A percentile compares a stretch with the other conserved stretches of the same genome.
phyloP scores from a whole-genome alignment of 2,113 vertebrate genomes.

The Osmerus eperlanus region DNA sequence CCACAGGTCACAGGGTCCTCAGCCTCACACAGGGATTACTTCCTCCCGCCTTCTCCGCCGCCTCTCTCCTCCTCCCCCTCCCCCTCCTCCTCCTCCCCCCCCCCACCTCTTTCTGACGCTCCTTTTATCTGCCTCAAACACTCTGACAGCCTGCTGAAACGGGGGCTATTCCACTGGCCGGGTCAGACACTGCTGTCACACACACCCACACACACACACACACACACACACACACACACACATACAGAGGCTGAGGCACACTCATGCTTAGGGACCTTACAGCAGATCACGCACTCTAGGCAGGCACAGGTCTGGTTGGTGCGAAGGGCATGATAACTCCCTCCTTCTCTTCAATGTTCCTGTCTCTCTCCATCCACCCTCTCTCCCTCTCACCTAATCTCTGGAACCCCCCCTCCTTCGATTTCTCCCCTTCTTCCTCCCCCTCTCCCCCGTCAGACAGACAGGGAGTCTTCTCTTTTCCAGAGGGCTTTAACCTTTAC shows the following conservation, averaged over 20 bases:
- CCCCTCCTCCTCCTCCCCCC: neutral
- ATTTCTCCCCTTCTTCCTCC: neutral
- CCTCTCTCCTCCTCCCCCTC: neutral
- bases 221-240: too few species aligned
- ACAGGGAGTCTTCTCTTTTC: neutral
- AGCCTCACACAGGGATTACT: neutral
- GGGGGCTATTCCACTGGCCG: too few species aligned
- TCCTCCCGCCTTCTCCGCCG: neutral
- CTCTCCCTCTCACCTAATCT: neutral
- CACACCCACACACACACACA: too few species aligned
- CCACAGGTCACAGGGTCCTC: too few species aligned
- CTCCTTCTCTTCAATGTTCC: neutral
- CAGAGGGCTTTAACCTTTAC: constrained; percentile 16
- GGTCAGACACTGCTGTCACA: too few species aligned
- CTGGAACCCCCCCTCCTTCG: neutral
- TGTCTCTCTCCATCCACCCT: neutral
- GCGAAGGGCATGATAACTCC: neutral
- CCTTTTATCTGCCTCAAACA: too few species aligned
- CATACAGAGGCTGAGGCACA: too few species aligned
- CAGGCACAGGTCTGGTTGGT: too few species aligned
- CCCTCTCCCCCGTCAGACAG: neutral
- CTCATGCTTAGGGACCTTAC: too few species aligned
- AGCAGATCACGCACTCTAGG: too few species aligned
- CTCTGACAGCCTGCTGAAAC: too few species aligned
- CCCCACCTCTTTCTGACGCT: too few species aligned